Evolutionary conservation across 1,140 invertebrate genomes (phyloP).

Genomic region (Drepana arcuata): DNA sequence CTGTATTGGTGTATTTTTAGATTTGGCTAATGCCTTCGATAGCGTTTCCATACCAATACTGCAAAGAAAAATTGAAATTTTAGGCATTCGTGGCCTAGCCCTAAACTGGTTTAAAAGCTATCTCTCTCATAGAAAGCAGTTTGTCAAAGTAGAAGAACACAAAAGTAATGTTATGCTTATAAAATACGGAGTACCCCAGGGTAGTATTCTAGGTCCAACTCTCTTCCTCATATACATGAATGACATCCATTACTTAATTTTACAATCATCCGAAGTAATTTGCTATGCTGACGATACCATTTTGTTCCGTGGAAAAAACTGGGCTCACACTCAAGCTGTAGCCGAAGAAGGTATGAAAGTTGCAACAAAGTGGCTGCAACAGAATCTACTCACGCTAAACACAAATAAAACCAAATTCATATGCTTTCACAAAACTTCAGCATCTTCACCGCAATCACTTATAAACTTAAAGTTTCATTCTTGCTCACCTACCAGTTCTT

Average conservation of each 20-base stretch:
- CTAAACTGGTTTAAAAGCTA: slow-evolving; percentile 1
- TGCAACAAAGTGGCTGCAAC: neutral
- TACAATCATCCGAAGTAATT: neutral
- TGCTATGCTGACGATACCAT: neutral
- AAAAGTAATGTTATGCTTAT: neutral
- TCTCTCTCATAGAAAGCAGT: neutral
- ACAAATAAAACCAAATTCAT: too few species aligned
- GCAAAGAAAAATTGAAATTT: neutral
- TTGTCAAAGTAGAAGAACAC: neutral
- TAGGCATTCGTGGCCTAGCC: neutral
- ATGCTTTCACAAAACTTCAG: too few species aligned
- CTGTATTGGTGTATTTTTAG: neutral
- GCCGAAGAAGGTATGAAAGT: neutral
- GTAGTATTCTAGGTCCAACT: neutral
- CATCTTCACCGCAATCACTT: too few species aligned
- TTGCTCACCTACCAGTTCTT: too few species aligned
- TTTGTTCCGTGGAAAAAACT: neutral
- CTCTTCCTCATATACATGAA: neutral
- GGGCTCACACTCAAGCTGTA: neutral
- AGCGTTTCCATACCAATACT: neutral
- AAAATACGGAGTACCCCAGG: neutral
- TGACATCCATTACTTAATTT: neutral
- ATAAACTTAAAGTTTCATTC: too few species aligned
- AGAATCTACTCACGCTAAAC: neutral
- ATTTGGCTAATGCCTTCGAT: slow-evolving; percentile 2